phyloP scores from a whole-genome alignment of 2,113 vertebrate species.

The Anthoscopus minutus region DNA sequence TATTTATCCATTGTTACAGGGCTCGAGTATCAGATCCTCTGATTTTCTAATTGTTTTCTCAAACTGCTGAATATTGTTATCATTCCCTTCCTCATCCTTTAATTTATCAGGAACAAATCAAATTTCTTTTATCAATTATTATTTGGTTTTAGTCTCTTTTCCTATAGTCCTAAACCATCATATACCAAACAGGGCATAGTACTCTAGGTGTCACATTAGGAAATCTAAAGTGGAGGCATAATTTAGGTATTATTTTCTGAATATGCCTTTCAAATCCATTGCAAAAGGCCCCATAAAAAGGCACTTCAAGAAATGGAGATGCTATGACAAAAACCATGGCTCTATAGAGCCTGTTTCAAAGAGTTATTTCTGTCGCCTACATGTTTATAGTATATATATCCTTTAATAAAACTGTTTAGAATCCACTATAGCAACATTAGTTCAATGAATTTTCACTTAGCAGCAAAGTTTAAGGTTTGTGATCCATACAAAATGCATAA shows the following conservation, averaged over 20 bases:
- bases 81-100: not conserved
- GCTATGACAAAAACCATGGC: rapidly evolving
- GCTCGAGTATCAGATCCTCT: not conserved
- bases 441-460: not conserved
- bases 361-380: not conserved
- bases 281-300: not conserved
- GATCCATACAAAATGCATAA: not conserved
- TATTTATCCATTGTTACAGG: not conserved
- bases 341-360: not conserved
- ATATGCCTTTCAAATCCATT: not conserved
- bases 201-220: not conserved
- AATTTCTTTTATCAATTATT: not conserved
- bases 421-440: not conserved
- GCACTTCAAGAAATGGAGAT: not conserved
- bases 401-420: not conserved
- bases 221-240: not conserved
- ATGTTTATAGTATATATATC: not conserved
- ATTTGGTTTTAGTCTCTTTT: not conserved
- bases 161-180: not conserved
- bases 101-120: not conserved
- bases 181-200: not conserved
- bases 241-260: not conserved
- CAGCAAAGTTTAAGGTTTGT: not conserved
- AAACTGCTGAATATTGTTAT: not conserved
- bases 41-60: not conserved